These are phyloP conservation scores for Etheostoma spectabile DNA, from an alignment of 2,113 vertebrate species.

Conservation along the genomic window DNA sequence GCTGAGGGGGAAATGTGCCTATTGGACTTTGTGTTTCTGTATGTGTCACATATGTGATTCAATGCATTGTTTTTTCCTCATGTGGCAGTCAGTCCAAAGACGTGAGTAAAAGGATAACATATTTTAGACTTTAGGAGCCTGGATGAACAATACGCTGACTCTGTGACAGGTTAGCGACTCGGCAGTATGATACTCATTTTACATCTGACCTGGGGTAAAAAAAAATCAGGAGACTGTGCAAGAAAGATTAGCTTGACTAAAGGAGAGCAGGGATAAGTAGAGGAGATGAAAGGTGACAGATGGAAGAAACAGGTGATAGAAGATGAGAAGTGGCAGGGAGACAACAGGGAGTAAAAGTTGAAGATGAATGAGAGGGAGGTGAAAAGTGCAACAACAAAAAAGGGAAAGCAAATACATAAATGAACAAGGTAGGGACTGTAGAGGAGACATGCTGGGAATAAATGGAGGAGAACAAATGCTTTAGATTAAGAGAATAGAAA, in stretches of 20 bases:
- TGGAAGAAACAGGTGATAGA: background rate
- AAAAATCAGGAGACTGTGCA: constrained; percentile 4
- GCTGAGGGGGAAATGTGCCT: background rate
- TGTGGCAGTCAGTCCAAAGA: constrained; percentile 1
- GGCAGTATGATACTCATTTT: constrained; percentile 33
- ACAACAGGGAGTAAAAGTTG: background rate
- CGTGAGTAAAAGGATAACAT: constrained; percentile 5
- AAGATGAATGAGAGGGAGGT: background rate
- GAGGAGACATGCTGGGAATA: constrained; percentile 2
- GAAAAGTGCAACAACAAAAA: background rate
- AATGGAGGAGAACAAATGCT: constrained; percentile 32
- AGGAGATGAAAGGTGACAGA: background rate
- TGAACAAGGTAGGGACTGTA: background rate
- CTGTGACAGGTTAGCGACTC: constrained; percentile 25
- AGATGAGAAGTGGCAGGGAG: background rate
- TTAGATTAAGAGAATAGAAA: constrained; percentile 9
- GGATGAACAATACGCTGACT: constrained; percentile 26
- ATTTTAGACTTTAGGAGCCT: constrained; percentile 21
- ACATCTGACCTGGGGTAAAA: constrained; percentile 15
- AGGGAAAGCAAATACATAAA: background rate
- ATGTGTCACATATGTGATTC: constrained; percentile 22
- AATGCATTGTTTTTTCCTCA: too few species aligned
- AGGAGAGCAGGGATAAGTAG: background rate
- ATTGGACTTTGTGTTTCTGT: background rate
- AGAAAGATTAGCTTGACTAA: background rate